Evolutionary conservation across 2,113 vertebrate species (phyloP).

Genomic region (Cettia cetti): DNA sequence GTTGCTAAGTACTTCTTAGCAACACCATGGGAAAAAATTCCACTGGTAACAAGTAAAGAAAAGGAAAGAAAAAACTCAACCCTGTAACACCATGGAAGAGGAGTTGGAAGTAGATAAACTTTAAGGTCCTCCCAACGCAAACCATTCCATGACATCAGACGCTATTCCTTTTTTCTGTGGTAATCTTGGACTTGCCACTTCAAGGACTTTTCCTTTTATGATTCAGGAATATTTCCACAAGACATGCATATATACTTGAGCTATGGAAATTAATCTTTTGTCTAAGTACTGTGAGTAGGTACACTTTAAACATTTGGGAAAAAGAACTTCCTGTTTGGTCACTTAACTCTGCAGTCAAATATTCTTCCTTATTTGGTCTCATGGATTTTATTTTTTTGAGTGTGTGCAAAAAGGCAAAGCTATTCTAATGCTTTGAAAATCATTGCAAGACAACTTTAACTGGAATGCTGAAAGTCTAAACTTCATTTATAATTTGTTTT

Average conservation of each 20-base stretch:
- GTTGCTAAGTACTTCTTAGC: too few relatives aligned
- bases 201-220: background rate
- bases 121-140: background rate
- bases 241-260: background rate
- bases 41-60: too few relatives aligned
- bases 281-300: background rate
- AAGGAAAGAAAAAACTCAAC: too few relatives aligned
- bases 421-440: background rate
- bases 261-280: background rate
- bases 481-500: background rate
- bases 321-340: background rate
- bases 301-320: background rate
- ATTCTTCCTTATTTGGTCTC: background rate
- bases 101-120: background rate
- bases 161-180: background rate
- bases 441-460: background rate
- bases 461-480: background rate
- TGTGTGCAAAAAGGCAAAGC: background rate
- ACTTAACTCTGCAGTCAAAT: background rate
- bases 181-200: background rate
- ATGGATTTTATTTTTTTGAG: background rate
- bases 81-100: background rate
- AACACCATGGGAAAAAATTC: too few relatives aligned
- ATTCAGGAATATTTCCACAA: background rate
- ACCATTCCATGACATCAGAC: background rate